Evolutionary conservation across 2,113 vertebrate species (phyloP).

Genomic region (Fregata magnificens): DNA sequence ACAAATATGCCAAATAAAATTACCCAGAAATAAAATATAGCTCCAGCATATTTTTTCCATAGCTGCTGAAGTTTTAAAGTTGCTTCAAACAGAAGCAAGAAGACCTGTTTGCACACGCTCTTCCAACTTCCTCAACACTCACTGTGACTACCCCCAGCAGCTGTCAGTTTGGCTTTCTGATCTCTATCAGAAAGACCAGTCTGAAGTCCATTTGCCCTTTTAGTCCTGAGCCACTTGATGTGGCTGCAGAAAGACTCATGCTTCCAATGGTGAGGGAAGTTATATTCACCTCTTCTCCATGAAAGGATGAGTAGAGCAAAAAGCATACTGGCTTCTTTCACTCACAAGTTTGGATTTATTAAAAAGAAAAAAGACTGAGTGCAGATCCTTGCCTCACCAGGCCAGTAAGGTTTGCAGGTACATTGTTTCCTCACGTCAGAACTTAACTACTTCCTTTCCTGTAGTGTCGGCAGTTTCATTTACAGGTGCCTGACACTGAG

Average conservation of each 20-base stretch:
- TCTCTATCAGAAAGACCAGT: neutral
- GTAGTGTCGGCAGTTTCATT: neutral
- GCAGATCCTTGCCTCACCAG: neutral
- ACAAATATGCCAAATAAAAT: neutral
- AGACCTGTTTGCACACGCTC: rapidly evolving
- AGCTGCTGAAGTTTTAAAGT: neutral
- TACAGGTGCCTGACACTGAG: neutral
- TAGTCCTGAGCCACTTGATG: neutral
- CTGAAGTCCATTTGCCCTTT: neutral
- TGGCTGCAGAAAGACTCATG: neutral
- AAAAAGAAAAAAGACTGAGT: neutral
- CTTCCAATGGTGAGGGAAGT: neutral
- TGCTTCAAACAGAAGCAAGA: neutral
- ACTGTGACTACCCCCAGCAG: neutral
- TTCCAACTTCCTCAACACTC: neutral
- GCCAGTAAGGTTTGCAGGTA: neutral
- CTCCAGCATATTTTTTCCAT: neutral
- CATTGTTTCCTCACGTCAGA: neutral
- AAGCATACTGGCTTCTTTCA: neutral
- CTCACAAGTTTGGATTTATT: neutral
- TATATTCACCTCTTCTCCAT: neutral
- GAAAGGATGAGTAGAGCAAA: neutral
- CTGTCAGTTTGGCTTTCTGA: neutral
- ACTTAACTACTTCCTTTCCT: neutral
- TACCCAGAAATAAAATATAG: neutral